Conservation (phyloP, 2,113 vertebrate genomes). For the Caracal caracal region DNA sequence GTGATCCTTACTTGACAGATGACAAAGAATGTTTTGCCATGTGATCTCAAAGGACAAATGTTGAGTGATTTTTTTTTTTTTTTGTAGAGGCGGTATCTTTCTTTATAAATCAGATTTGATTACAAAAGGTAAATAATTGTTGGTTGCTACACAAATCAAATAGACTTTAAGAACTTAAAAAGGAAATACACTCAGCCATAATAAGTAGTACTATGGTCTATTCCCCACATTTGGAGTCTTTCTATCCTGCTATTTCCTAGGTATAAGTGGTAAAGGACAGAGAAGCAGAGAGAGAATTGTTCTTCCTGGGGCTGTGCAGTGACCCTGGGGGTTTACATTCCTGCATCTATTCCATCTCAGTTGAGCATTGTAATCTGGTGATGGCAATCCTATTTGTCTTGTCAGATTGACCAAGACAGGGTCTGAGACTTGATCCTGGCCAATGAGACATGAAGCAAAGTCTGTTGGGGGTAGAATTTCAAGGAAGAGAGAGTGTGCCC, state of each 20-base stretch:
- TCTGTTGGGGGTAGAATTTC: neutral
- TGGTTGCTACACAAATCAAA: neutral
- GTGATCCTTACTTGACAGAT: neutral
- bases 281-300: neutral
- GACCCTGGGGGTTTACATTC: neutral
- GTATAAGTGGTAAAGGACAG: neutral
- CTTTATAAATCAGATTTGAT: neutral
- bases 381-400: neutral
- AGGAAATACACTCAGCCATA: neutral
- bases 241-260: neutral
- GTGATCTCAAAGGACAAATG: neutral
- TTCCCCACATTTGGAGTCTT: neutral
- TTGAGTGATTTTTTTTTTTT: neutral
- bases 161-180: neutral
- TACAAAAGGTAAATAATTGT: neutral
- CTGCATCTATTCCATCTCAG: neutral
- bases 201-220: neutral
- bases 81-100: neutral
- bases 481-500: neutral
- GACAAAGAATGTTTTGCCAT: neutral
- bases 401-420: neutral
- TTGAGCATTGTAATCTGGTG: neutral
- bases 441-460: neutral
- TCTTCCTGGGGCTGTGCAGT: neutral
- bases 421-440: neutral